Conservation (phyloP, 2,113 vertebrate genomes). For the Epinephelus lanceolatus region DNA sequence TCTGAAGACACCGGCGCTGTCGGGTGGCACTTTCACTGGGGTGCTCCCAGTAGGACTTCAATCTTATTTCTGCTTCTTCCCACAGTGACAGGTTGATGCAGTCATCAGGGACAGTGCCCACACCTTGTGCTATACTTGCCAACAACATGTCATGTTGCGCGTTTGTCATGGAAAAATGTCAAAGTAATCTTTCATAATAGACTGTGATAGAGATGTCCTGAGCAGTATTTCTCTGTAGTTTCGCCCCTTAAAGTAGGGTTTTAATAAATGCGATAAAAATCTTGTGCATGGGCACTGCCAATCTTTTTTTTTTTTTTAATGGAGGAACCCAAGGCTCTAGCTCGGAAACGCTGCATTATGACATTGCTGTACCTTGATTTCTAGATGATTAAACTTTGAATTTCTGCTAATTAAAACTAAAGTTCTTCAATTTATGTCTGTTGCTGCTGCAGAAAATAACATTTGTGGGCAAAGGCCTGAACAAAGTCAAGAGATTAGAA, state of each 20-base stretch:
- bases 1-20: constrained; percentile 1
- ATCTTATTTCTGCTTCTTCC: constrained; percentile 23
- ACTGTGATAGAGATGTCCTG: not conserved
- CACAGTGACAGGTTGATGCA: constrained; percentile 39
- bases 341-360: not conserved
- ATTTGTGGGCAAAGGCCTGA: not conserved
- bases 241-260: not conserved
- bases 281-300: not conserved
- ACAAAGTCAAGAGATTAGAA: not conserved
- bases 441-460: not conserved
- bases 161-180: constrained; percentile 4
- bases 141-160: not conserved
- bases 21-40: constrained; percentile 11
- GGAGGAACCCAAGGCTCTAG: not conserved
- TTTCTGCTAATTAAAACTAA: not conserved
- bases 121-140: constrained; percentile 26
- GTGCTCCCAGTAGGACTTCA: constrained; percentile 36
- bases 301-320: not conserved
- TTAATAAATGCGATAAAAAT: constrained; percentile 3
- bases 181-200: not conserved
- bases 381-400: not conserved
- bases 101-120: constrained; percentile 35
- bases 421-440: not conserved
- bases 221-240: not conserved
- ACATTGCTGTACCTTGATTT: not conserved